These are phyloP conservation scores for Lasioglossum morio DNA, from an alignment of 2,888 invertebrate genomes.

Conservation along the genomic window DNA sequence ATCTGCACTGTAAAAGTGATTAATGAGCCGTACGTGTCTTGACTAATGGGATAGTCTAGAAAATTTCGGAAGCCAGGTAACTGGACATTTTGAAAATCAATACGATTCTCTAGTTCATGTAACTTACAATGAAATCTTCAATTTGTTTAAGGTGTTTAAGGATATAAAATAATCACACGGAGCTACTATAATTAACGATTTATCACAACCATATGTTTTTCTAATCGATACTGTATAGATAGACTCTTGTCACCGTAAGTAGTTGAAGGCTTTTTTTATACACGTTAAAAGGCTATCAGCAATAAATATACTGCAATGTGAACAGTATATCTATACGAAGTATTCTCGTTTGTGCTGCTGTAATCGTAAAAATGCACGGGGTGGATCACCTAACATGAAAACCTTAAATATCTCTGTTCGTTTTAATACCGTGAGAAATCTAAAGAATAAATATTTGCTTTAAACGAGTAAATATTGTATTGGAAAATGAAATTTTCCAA, in stretches of 20 bases:
- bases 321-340: neutral
- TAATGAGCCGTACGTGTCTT: neutral
- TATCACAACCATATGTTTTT: conserved; percentile 14
- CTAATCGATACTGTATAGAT: neutral
- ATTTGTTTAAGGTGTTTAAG: neutral
- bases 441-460: neutral
- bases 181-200: conserved; percentile 3
- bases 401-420: neutral
- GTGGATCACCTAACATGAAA: neutral
- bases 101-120: neutral
- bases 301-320: neutral
- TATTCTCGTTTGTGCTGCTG: neutral
- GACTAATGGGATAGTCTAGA: neutral
- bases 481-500: neutral
- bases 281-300: neutral
- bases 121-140: neutral
- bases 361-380: neutral
- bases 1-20: neutral
- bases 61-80: neutral
- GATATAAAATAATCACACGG: conserved; percentile 6
- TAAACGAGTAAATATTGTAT: neutral
- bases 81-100: neutral
- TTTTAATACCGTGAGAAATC: neutral
- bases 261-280: neutral
- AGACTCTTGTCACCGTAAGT: neutral